phyloP scores from a whole-genome alignment of 2,888 invertebrate genomes.

The Chymomyza procnemis region DNA sequence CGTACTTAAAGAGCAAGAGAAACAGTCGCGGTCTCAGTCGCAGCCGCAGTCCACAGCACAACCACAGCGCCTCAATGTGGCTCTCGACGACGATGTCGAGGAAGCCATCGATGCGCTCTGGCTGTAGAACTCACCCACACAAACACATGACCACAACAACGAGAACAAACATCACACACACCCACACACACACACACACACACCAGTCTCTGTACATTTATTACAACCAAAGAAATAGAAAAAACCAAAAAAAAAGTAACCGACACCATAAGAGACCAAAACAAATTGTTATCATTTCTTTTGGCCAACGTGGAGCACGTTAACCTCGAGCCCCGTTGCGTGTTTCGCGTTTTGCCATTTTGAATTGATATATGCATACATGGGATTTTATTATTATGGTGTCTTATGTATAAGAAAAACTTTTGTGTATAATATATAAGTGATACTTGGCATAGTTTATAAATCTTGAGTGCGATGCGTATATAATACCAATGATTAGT shows the following conservation, averaged over 20 bases:
- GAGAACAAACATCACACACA: neutral
- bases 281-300: conserved; percentile 4
- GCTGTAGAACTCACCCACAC: conserved; percentile 37
- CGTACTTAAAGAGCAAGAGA: conserved; percentile 57
- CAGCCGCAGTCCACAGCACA: neutral
- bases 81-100: conserved; percentile 48
- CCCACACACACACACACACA: conserved; percentile 1
- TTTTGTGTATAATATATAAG: conserved; percentile 32
- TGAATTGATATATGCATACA: neutral
- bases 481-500: conserved; percentile 39
- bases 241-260: neutral
- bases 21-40: conserved; percentile 19
- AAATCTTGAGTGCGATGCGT: conserved; percentile 50
- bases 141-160: no score
- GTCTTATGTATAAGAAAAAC: neutral
- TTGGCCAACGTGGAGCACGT: conserved; percentile 40
- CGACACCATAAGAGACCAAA: neutral
- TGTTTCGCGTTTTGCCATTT: conserved; percentile 33
- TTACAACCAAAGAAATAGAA: neutral
- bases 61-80: conserved; percentile 33
- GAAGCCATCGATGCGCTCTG: conserved; percentile 63
- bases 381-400: neutral
- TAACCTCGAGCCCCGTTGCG: conserved; percentile 46
- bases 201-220: conserved; percentile 1
- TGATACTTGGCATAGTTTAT: conserved; percentile 64